Percentiles rank a stretch among this genome's conserved stretches.
These are phyloP conservation scores for Ceratotherium simum DNA, from an alignment of 2,113 vertebrate genomes.

Conservation along the genomic window DNA sequence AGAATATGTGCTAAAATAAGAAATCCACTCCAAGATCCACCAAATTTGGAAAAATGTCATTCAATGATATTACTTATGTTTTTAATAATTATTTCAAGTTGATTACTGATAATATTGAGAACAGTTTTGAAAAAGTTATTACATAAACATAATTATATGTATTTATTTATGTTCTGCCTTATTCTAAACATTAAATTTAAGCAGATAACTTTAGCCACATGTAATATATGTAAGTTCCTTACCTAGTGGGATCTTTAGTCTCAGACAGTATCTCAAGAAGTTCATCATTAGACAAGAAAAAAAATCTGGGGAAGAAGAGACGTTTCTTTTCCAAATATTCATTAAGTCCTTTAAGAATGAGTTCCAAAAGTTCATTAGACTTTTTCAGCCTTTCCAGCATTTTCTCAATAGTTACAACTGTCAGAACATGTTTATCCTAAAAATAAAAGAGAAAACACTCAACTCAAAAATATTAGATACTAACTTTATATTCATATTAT, in stretches of 20 bases:
- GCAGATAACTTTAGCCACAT: neutral
- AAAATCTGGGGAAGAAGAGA: conserved; percentile 95
- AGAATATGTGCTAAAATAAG: neutral
- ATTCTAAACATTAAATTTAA: conserved; percentile 24
- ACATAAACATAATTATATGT: neutral
- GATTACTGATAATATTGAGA: neutral
- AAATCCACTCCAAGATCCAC: neutral
- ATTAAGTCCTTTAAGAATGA: conserved; percentile 95
- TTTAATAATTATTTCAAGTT: neutral
- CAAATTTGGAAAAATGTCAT: neutral
- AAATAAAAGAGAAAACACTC: conserved; percentile 54
- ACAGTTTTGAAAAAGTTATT: neutral
- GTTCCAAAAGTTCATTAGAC: conserved; percentile 91
- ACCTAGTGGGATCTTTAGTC: conserved; percentile 96
- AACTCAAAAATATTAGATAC: neutral
- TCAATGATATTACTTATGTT: neutral
- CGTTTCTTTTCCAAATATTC: conserved; percentile 95
- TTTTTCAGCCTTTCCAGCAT: conserved; percentile 92
- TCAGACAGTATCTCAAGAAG: conserved; percentile 96
- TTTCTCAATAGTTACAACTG: conserved; percentile 90
- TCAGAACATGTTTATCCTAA: conserved; percentile 92
- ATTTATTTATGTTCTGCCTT: neutral
- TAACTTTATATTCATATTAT: neutral
- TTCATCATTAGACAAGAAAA: conserved; percentile 96
- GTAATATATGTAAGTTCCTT: neutral